A percentile compares a stretch with the other conserved stretches of the same genome.
Evolutionary conservation across 2,888 invertebrate species (phyloP).

Genomic region (Orchestes rusci): DNA sequence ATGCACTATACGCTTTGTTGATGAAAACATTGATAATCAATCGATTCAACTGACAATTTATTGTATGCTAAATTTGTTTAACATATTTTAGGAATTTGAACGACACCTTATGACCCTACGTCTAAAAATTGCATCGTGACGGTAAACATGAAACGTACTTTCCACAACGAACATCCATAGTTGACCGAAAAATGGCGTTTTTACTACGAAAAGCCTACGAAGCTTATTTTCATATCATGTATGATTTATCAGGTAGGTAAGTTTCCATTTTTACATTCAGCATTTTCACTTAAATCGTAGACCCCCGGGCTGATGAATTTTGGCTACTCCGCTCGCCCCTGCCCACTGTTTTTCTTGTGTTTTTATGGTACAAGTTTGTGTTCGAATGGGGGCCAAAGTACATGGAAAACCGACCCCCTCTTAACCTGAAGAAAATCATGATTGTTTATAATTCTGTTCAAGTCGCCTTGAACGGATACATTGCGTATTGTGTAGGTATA

Average conservation of each 20-base stretch:
- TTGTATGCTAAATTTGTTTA: no score
- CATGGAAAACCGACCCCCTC: conserved; percentile 57
- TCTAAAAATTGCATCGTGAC: no score
- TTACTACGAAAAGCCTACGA: conserved; percentile 39
- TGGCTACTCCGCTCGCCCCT: conserved; percentile 45
- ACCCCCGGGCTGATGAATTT: conserved; percentile 52
- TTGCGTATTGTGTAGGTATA: conserved; percentile 39
- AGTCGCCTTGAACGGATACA: conserved; percentile 41
- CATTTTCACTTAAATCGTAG: conserved; percentile 44
- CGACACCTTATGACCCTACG: no score
- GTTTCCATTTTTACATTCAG: not conserved
- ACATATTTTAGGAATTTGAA: no score
- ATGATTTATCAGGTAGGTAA: conserved; percentile 25
- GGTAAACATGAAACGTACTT: not conserved
- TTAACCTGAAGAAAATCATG: conserved; percentile 50
- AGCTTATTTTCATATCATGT: conserved; percentile 32
- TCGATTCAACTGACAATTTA: no score
- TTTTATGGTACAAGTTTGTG: conserved; percentile 50
- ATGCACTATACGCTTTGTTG: no score
- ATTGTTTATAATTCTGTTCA: conserved; percentile 59
- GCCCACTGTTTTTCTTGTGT: conserved; percentile 43
- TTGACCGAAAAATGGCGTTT: conserved; percentile 13
- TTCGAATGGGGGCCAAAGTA: conserved; percentile 53
- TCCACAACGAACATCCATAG: not conserved
- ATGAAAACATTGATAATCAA: no score